These are phyloP conservation scores for Melanotaenia maccullochi DNA, from an alignment of 2,797 vertebrate species.

Conservation along the genomic window DNA sequence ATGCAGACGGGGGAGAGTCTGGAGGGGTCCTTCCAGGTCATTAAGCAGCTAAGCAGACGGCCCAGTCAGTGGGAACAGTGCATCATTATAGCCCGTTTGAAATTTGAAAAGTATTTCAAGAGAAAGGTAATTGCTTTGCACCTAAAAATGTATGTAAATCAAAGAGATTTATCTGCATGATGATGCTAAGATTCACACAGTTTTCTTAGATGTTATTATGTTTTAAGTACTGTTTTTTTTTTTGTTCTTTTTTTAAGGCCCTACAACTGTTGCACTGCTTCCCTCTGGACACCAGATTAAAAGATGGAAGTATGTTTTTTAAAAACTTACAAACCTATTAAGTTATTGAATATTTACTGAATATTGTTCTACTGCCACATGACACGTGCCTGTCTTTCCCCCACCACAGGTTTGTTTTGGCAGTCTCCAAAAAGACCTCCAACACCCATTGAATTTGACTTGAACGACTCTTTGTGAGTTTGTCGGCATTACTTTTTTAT, in stretches of 20 bases:
- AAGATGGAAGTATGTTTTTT: constrained; percentile 94
- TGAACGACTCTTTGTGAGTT: constrained; percentile 93
- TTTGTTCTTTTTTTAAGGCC: constrained; percentile 78
- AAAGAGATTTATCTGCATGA: neutral
- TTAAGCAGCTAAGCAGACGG: constrained; percentile 93
- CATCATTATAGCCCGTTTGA: constrained; percentile 89
- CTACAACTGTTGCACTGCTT: constrained; percentile 96
- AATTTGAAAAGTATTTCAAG: constrained; percentile 99
- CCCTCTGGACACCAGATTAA: constrained; percentile 94
- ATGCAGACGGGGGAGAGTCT: constrained; percentile 93
- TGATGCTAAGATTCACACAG: neutral
- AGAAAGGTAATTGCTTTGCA: constrained; percentile 87
- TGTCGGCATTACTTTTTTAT: neutral
- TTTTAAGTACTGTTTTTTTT: constrained; percentile 11
- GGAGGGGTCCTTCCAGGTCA: constrained; percentile 96
- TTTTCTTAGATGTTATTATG: neutral
- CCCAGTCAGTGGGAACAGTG: constrained; percentile 92
- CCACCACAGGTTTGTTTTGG: constrained; percentile 94
- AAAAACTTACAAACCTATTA: neutral
- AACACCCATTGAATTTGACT: constrained; percentile 91
- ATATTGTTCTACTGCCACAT: neutral
- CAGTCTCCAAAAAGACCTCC: constrained; percentile 98
- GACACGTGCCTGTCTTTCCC: constrained; percentile 10
- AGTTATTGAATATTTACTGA: neutral
- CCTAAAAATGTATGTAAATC: constrained; percentile 3